These are phyloP conservation scores for Diachasmimorpha longicaudata DNA, from an alignment of 1,140 invertebrate species.

Conservation along the genomic window DNA sequence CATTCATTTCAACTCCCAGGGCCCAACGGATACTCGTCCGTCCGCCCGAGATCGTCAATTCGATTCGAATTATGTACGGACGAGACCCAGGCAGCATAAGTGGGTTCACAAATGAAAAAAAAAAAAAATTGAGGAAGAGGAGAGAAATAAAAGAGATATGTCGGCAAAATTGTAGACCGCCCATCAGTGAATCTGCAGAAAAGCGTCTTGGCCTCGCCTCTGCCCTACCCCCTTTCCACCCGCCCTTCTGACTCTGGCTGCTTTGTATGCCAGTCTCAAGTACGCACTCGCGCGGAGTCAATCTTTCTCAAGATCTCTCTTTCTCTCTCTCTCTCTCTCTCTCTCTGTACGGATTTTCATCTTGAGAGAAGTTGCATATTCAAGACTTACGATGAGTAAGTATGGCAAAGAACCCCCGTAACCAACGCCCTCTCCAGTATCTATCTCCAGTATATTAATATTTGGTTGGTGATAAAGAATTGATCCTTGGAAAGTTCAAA, in stretches of 20 bases:
- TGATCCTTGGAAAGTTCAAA: background rate
- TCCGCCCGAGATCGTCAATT: slow-evolving; percentile 1
- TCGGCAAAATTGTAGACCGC: slow-evolving; percentile 4
- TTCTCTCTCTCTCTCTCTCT: slow-evolving; percentile 6
- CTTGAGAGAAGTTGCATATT: slow-evolving; percentile 18
- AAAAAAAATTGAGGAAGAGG: background rate
- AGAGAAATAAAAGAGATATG: background rate
- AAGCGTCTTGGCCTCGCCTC: background rate
- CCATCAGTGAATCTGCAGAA: background rate
- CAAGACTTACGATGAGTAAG: slow-evolving; percentile 6
- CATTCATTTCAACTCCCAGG: background rate
- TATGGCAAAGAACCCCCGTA: background rate
- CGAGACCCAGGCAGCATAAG: background rate
- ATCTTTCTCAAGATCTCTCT: slow-evolving; percentile 20
- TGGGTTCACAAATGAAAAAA: background rate
- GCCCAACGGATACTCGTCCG: background rate
- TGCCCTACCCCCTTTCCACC: background rate
- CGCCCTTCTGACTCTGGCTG: background rate
- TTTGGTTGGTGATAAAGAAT: background rate
- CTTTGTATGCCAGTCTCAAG: slow-evolving; percentile 15
- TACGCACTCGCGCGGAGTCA: slow-evolving; percentile 18
- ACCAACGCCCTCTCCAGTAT: background rate
- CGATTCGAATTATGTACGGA: slow-evolving; percentile 9
- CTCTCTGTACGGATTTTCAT: slow-evolving; percentile 13
- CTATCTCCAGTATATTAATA: background rate